A percentile compares a stretch with the other conserved stretches of the same genome.
Conservation (phyloP, 2,113 vertebrate genomes). For the Crotalus horridus region DNA sequence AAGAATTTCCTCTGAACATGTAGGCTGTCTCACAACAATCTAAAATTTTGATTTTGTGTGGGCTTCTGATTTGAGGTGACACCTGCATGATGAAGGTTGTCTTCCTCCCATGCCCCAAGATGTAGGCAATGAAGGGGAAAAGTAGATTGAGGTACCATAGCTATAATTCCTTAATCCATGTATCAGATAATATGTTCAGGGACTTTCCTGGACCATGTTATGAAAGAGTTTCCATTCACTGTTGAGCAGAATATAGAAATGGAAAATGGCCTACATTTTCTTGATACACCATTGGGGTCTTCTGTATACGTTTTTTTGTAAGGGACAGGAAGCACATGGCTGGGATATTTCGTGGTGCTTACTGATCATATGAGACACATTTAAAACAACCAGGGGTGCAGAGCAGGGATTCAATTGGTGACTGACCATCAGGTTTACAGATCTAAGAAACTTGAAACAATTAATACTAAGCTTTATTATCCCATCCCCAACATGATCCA, state of each 20-base stretch:
- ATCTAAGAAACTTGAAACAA: constrained; percentile 19
- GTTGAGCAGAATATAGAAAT: background rate
- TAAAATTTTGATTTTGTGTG: background rate
- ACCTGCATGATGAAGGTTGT: background rate
- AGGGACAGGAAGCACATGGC: background rate
- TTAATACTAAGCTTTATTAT: background rate
- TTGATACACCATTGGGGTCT: background rate
- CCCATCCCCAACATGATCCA: background rate
- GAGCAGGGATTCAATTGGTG: background rate
- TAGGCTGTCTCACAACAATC: background rate
- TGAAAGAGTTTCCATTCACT: background rate
- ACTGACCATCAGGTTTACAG: background rate
- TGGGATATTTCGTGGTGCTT: background rate
- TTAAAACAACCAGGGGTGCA: background rate
- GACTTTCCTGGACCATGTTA: background rate
- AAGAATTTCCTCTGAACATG: background rate
- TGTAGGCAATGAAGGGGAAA: too few relatives aligned
- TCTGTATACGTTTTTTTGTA: background rate
- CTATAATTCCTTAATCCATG: background rate
- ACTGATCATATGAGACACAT: background rate
- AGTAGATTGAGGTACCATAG: background rate
- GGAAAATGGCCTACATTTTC: background rate
- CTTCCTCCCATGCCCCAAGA: background rate
- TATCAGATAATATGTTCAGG: background rate
- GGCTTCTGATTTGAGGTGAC: background rate